Percentiles rank a stretch among this genome's conserved stretches.
These are phyloP conservation scores for Akabosia matsudoensis DNA, from an alignment of 1,140 invertebrate genomes.

Conservation along the genomic window DNA sequence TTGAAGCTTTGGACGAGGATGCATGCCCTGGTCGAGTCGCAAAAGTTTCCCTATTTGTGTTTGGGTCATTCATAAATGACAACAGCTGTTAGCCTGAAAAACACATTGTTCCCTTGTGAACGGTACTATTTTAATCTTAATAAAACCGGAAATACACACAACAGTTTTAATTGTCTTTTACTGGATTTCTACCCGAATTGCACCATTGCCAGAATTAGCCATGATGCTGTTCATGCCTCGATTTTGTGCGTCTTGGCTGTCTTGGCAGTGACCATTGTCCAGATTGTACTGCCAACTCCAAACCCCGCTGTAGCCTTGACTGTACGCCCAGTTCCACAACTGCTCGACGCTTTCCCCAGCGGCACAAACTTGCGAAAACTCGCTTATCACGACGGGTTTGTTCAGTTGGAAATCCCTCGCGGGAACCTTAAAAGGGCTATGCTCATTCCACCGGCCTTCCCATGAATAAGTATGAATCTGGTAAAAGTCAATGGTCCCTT, in stretches of 20 bases:
- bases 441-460: conserved; percentile 47
- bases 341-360: conserved; percentile 47
- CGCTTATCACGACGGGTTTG: conserved; percentile 53
- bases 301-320: conserved; percentile 50
- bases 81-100: too few species aligned
- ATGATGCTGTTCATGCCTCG: conserved; percentile 41
- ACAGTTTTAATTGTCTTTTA: neutral
- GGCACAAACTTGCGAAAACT: conserved; percentile 49
- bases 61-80: too few species aligned
- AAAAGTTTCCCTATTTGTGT: too few species aligned
- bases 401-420: conserved; percentile 48
- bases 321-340: conserved; percentile 51
- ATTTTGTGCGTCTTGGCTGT: conserved; percentile 46
- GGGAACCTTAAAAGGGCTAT: conserved; percentile 52
- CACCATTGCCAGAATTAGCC: neutral
- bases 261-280: conserved; percentile 47
- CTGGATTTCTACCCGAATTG: neutral
- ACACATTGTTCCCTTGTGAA: too few species aligned
- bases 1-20: too few species aligned
- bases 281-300: conserved; percentile 51
- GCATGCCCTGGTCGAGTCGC: too few species aligned
- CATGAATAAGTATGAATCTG: conserved; percentile 51
- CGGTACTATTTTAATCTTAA: too few species aligned
- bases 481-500: conserved; percentile 50
- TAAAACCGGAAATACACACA: too few species aligned